Evolutionary conservation across 92 coral and sea anemone genomes (phyloP).

Genomic region (Porites divaricata): DNA sequence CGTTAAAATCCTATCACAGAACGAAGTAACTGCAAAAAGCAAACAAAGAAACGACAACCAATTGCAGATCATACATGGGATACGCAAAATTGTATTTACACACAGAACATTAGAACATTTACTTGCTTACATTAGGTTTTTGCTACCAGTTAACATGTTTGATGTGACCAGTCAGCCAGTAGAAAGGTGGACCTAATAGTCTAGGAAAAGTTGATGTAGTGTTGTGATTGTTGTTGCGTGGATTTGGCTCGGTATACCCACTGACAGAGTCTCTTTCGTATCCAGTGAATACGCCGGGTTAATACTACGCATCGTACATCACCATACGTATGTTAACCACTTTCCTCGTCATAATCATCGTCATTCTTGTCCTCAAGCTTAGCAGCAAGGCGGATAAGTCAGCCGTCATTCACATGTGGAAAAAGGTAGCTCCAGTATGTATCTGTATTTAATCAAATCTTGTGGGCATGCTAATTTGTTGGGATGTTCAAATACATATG

Average conservation of each 20-base stretch:
- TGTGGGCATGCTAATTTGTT: too few relatives aligned
- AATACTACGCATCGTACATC: neutral
- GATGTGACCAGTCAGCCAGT: neutral
- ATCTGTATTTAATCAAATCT: neutral
- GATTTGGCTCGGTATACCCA: neutral
- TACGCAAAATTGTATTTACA: too few relatives aligned
- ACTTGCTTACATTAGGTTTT: neutral
- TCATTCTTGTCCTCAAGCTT: neutral
- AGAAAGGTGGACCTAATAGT: neutral
- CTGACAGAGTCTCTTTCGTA: neutral
- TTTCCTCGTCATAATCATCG: neutral
- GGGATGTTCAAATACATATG: too few relatives aligned
- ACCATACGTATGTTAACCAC: neutral
- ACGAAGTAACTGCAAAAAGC: too few relatives aligned
- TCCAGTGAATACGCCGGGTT: neutral
- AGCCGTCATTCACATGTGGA: neutral
- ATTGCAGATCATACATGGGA: too few relatives aligned
- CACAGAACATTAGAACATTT: neutral
- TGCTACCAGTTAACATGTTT: neutral
- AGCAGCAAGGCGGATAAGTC: neutral
- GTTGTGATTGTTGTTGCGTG: neutral
- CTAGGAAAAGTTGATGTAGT: neutral
- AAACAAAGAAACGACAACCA: too few relatives aligned
- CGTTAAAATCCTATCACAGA: too few relatives aligned
- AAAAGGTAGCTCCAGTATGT: slow-evolving; percentile 2